Percentiles rank a stretch among this genome's conserved stretches.
These are phyloP conservation scores for Butorides virescens DNA, from an alignment of 2,113 vertebrate species.

Conservation along the genomic window DNA sequence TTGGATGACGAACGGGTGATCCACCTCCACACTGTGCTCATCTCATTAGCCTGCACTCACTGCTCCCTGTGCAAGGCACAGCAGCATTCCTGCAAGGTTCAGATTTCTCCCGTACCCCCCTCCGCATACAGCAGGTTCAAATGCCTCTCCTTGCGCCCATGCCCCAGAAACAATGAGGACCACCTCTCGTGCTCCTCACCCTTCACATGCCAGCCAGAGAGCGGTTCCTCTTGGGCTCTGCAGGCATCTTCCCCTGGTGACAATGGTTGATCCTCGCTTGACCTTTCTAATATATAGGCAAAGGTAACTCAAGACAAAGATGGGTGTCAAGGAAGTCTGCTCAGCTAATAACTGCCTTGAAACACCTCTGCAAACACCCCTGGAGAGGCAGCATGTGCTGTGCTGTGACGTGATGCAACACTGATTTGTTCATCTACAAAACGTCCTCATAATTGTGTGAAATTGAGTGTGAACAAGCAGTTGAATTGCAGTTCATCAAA, in stretches of 20 bases:
- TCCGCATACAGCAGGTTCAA: not conserved
- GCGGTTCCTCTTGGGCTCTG: not conserved
- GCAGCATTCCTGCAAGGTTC: not conserved
- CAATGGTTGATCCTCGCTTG: fast-evolving
- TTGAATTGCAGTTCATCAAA: slow-evolving; percentile 15
- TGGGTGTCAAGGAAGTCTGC: not conserved
- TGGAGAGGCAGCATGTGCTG: not conserved
- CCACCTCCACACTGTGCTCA: not conserved
- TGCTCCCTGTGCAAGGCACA: not conserved
- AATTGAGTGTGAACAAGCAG: slow-evolving; percentile 45
- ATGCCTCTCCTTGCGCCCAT: not conserved
- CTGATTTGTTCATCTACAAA: slow-evolving; percentile 17
- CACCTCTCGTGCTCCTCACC: not conserved
- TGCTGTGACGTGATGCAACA: not conserved
- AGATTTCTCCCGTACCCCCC: not conserved
- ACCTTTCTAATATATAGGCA: not conserved
- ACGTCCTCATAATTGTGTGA: not conserved
- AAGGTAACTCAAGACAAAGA: not conserved
- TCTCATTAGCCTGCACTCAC: not conserved
- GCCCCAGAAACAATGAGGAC: not conserved
- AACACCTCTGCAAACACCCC: not conserved
- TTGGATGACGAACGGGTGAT: not conserved
- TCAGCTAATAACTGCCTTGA: not conserved
- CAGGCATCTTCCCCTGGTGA: not conserved
- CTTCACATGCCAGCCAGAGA: not conserved